These are phyloP conservation scores for Scomberomorus guttatus DNA, from an alignment of 2,797 vertebrate species.

Conservation along the genomic window DNA sequence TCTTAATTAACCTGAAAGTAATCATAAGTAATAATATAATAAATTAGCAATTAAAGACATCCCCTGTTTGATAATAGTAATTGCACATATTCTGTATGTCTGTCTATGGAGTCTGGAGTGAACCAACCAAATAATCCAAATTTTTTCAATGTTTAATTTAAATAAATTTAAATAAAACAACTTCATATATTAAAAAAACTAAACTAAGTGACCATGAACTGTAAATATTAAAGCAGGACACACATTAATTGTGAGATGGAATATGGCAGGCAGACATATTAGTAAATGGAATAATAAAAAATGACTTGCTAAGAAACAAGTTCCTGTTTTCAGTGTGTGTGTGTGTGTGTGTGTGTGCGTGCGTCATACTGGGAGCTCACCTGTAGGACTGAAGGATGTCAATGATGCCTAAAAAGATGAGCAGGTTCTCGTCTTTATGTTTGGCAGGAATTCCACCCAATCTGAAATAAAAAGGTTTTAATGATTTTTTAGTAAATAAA, in stretches of 20 bases:
- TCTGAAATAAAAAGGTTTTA: constrained; percentile 76
- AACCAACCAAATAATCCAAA: not conserved
- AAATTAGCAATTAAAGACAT: not conserved
- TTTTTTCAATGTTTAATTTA: not conserved
- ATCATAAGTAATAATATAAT: too few relatives aligned
- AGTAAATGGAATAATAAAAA: too few relatives aligned
- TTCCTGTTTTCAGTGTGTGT: not conserved
- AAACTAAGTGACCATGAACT: not conserved
- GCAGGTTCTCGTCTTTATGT: constrained; percentile 93
- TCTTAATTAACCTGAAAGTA: constrained; percentile 92
- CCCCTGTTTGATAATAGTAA: not conserved
- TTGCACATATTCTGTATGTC: not conserved
- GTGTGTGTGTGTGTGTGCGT: not conserved
- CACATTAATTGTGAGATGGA: too few relatives aligned
- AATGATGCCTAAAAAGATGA: constrained; percentile 97
- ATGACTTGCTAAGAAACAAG: not conserved
- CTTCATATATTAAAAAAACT: too few relatives aligned
- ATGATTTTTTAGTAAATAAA: not conserved
- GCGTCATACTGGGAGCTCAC: constrained; percentile 69
- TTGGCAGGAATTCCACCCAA: constrained; percentile 97
- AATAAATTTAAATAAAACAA: too few relatives aligned
- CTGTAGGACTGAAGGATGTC: constrained; percentile 97
- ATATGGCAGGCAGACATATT: too few relatives aligned
- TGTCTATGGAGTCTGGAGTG: not conserved
- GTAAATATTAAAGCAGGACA: not conserved